Conservation (phyloP, 1,140 invertebrate genomes). For the Camponotus pennsylvanicus region DNA sequence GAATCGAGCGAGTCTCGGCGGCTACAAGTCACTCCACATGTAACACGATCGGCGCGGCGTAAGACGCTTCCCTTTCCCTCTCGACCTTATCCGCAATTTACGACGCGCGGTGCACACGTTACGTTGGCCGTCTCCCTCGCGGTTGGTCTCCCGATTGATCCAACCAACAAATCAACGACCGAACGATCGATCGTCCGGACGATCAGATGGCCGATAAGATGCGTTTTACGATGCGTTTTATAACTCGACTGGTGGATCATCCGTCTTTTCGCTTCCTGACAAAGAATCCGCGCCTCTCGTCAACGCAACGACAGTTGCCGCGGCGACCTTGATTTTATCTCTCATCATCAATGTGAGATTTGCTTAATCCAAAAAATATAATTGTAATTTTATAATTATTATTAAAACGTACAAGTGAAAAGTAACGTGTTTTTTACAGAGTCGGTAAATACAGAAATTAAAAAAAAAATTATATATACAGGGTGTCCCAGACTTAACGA, state of each 20-base stretch:
- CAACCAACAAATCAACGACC: background rate
- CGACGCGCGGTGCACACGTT: background rate
- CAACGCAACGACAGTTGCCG: background rate
- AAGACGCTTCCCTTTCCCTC: constrained; percentile 48
- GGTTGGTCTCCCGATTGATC: background rate
- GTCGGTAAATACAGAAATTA: too few relatives aligned
- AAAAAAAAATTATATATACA: too few relatives aligned
- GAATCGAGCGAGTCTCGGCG: background rate
- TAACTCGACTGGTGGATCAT: background rate
- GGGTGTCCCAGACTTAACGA: too few relatives aligned
- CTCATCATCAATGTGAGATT: background rate
- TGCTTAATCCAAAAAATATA: too few relatives aligned
- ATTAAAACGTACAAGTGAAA: background rate
- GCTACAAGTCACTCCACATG: constrained; percentile 2
- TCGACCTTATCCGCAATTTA: constrained; percentile 42
- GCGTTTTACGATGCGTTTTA: background rate
- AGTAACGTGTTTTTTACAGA: too few relatives aligned
- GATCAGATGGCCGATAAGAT: background rate
- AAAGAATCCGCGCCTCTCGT: constrained; percentile 26
- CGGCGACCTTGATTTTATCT: constrained; percentile 25
- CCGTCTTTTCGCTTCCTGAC: constrained; percentile 33
- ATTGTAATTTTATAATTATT: background rate
- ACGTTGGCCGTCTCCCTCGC: background rate
- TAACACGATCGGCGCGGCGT: constrained; percentile 33
- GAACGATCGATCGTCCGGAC: background rate